phyloP scores from a whole-genome alignment of 2,888 invertebrate species.

The Platerodrilus igneus region DNA sequence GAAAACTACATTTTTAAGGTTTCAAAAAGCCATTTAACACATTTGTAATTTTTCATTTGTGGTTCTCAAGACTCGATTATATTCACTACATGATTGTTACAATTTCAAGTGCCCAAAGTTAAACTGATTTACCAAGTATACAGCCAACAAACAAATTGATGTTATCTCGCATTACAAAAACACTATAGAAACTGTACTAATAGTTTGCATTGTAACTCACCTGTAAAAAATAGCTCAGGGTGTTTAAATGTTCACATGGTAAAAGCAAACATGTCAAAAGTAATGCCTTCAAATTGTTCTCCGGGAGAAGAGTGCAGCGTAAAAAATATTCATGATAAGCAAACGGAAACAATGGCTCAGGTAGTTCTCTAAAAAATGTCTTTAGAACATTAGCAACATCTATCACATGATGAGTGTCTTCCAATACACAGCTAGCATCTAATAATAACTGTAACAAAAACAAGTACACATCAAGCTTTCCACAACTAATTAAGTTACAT shows the following conservation, averaged over 20 bases:
- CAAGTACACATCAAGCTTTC: constrained; percentile 2
- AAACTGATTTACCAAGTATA: not conserved
- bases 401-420: constrained; percentile 69
- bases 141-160: not conserved
- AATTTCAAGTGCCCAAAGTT: too few species aligned
- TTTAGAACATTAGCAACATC: constrained; percentile 85
- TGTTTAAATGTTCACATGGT: constrained; percentile 71
- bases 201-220: too few species aligned
- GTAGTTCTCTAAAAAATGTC: constrained; percentile 77
- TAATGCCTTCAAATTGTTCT: constrained; percentile 58
- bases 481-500: too few species aligned
- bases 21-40: too few species aligned
- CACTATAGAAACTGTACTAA: not conserved
- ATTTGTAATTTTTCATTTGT: too few species aligned
- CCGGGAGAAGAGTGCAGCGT: constrained; percentile 58
- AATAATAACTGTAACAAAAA: constrained; percentile 55
- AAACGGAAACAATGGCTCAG: constrained; percentile 76
- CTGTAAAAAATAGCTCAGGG: constrained; percentile 78
- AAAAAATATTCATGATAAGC: constrained; percentile 72
- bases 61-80: too few species aligned
- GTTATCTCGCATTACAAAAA: not conserved
- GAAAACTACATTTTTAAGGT: too few species aligned
- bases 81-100: too few species aligned
- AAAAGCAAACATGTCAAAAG: constrained; percentile 65
- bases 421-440: constrained; percentile 67